Evolutionary conservation across 2,797 vertebrate species (phyloP).

Genomic region (Darevskia nairensis): DNA sequence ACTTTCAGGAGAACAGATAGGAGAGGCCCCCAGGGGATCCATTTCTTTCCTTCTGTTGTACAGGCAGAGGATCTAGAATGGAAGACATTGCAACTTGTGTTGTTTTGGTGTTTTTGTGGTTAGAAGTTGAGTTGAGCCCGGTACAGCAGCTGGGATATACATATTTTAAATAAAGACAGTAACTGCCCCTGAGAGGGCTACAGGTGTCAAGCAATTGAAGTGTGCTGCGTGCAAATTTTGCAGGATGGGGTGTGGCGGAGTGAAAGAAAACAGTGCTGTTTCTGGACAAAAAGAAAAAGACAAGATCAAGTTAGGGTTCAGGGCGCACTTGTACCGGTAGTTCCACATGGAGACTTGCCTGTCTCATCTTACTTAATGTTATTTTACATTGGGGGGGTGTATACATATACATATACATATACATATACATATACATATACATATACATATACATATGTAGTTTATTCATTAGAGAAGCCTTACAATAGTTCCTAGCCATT

Average conservation of each 20-base stretch:
- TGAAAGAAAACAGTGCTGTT: neutral
- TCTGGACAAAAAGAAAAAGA: neutral
- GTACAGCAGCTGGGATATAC: neutral
- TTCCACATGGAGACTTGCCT: neutral
- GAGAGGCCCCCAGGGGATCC: no score
- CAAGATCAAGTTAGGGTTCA: neutral
- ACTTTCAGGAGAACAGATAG: no score
- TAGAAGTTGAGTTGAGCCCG: neutral
- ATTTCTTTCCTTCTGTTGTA: neutral
- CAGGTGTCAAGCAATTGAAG: neutral
- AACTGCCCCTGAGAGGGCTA: neutral
- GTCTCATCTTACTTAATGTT: slow-evolving; percentile 36
- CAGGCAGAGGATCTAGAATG: neutral
- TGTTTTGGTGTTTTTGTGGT: neutral
- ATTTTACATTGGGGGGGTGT: neutral
- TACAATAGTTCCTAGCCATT: neutral
- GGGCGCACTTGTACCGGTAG: neutral
- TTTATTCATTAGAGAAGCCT: neutral
- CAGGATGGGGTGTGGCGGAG: neutral
- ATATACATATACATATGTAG: no score
- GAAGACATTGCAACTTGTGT: neutral
- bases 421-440: no score
- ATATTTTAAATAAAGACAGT: neutral
- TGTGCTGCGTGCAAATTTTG: neutral
- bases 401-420: no score